phyloP scores from a whole-genome alignment of 2,888 invertebrate species.

The Ferdinandea cuprea region DNA sequence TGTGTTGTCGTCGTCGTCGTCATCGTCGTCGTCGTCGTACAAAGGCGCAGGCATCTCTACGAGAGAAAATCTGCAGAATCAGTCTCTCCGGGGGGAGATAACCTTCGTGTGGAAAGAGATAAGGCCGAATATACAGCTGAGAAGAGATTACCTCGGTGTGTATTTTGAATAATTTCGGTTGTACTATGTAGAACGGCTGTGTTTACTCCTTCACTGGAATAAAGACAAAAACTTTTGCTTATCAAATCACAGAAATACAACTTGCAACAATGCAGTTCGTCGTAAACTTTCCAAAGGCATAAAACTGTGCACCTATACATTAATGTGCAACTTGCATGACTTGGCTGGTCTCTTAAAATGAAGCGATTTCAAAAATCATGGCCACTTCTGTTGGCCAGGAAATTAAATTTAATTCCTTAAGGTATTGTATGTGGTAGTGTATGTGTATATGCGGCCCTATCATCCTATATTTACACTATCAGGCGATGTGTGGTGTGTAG shows the following conservation, averaged over 20 bases:
- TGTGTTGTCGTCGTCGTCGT: slow-evolving; percentile 36
- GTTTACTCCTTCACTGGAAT: no score
- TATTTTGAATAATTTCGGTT: background rate
- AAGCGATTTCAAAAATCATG: slow-evolving; percentile 33
- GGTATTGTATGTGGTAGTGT: no score
- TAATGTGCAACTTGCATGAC: slow-evolving; percentile 5
- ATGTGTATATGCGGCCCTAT: no score
- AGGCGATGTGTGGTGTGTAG: slow-evolving; percentile 15
- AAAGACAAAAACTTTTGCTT: no score
- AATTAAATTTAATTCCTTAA: slow-evolving; percentile 55
- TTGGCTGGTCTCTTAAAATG: slow-evolving; percentile 2
- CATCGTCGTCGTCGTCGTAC: slow-evolving; percentile 28
- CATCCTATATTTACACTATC: no score
- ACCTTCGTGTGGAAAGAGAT: slow-evolving; percentile 51
- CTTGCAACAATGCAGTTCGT: slow-evolving; percentile 21
- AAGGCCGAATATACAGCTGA: slow-evolving; percentile 17
- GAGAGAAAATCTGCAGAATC: slow-evolving; percentile 14
- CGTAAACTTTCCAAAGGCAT: background rate
- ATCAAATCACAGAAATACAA: background rate
- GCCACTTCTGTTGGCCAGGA: slow-evolving; percentile 15
- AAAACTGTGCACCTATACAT: background rate
- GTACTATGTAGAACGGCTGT: background rate
- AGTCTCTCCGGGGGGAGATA: slow-evolving; percentile 45
- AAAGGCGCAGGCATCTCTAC: slow-evolving; percentile 14
- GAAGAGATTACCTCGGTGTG: slow-evolving; percentile 20